phyloP scores from a whole-genome alignment of 2,113 vertebrate genomes.

The Petroica traversi region DNA sequence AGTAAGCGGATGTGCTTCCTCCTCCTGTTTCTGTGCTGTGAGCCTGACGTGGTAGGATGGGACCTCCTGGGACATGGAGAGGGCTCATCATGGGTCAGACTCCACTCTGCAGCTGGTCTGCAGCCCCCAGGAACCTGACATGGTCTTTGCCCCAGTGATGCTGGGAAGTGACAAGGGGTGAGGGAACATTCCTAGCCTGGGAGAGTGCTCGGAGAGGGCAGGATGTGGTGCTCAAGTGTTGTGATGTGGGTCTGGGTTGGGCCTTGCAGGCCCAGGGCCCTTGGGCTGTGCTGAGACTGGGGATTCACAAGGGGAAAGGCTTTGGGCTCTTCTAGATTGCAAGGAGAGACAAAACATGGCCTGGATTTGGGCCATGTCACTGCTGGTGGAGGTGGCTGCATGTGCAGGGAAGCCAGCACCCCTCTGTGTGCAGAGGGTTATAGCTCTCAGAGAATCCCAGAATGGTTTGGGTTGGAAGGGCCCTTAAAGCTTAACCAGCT shows the following conservation, averaged over 20 bases:
- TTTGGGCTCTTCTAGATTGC: not conserved
- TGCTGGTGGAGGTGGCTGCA: not conserved
- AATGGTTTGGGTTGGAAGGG: not conserved
- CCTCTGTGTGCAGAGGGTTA: not conserved
- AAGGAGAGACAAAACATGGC: not conserved
- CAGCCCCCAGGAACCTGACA: rapidly evolving
- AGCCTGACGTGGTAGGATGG: not conserved
- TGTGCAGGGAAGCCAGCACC: not conserved
- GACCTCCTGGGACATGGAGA: not conserved
- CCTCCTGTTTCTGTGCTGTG: not conserved
- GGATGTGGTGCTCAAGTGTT: rapidly evolving
- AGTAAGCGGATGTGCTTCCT: not conserved
- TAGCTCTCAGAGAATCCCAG: not conserved
- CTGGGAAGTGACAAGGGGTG: not conserved
- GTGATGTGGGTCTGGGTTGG: not conserved
- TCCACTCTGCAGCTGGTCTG: not conserved
- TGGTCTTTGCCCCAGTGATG: not conserved
- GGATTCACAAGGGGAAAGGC: not conserved
- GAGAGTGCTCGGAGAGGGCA: rapidly evolving
- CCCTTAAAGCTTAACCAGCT: not conserved
- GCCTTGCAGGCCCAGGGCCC: not conserved
- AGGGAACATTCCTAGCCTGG: not conserved
- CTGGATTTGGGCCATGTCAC: not conserved
- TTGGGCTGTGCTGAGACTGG: rapidly evolving
- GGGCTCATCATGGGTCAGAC: not conserved